A percentile compares a stretch with the other conserved stretches of the same genome.
These are phyloP conservation scores for Gnathonemus echidnorhynchus DNA, from an alignment of 2,113 vertebrate species.

Conservation along the genomic window DNA sequence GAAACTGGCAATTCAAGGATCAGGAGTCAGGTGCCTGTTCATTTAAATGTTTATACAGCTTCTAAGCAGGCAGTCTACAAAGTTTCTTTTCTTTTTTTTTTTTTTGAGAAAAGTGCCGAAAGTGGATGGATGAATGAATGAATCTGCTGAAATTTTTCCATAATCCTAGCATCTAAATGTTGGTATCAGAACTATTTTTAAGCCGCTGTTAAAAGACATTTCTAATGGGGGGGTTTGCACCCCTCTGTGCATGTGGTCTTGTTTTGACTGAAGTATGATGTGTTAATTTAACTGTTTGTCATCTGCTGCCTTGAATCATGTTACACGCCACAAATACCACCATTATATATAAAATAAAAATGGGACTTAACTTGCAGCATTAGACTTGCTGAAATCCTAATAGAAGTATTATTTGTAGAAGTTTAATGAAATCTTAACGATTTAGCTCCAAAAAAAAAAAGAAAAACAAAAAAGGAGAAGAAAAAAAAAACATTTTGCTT, in stretches of 20 bases:
- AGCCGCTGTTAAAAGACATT: neutral
- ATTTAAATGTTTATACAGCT: neutral
- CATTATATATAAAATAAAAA: slow-evolving; percentile 3
- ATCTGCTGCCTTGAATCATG: neutral
- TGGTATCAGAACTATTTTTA: slow-evolving; percentile 1
- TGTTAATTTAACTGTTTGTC: neutral
- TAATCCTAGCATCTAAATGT: neutral
- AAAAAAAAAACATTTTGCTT: neutral
- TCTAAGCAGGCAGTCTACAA: neutral
- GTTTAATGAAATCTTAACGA: neutral
- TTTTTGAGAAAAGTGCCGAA: neutral
- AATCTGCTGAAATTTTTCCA: neutral
- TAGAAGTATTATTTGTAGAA: slow-evolving; percentile 5
- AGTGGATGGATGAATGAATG: neutral
- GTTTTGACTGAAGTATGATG: neutral
- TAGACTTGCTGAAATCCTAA: neutral
- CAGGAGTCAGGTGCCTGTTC: neutral
- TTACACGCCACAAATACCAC: neutral
- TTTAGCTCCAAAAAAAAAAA: neutral
- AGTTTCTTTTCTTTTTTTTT: neutral
- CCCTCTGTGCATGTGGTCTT: neutral
- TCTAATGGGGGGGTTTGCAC: neutral
- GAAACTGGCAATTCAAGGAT: neutral
- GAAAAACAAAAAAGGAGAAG: neutral
- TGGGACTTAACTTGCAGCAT: neutral